These are phyloP conservation scores for Drosophila persimilis DNA, from an alignment of 1,140 invertebrate genomes.

Conservation along the genomic window DNA sequence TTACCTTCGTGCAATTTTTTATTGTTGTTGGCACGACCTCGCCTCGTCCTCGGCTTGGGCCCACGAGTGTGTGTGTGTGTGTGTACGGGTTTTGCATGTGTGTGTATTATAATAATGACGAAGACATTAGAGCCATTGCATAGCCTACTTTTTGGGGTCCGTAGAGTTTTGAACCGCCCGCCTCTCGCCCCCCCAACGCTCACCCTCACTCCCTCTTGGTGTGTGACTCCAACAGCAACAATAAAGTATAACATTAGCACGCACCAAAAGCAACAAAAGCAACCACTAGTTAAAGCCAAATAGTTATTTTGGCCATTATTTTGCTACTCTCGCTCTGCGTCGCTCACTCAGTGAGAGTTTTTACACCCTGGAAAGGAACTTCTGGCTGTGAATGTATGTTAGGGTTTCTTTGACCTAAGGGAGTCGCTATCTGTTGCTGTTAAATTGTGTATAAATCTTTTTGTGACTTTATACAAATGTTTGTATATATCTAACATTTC, in stretches of 20 bases:
- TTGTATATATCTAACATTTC: too few species aligned
- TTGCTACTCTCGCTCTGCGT: constrained; percentile 1
- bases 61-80: neutral
- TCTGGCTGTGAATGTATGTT: too few species aligned
- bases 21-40: constrained; percentile 58
- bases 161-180: constrained; percentile 21
- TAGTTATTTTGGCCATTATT: constrained; percentile 70
- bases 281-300: constrained; percentile 47
- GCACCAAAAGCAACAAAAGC: constrained; percentile 58
- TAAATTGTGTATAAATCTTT: too few species aligned
- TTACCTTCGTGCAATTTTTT: constrained; percentile 68
- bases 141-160: constrained; percentile 72
- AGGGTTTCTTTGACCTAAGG: too few species aligned
- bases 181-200: too few species aligned
- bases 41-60: constrained; percentile 49
- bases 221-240: constrained; percentile 34
- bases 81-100: constrained; percentile 4
- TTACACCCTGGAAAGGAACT: too few species aligned
- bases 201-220: neutral
- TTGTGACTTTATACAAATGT: too few species aligned
- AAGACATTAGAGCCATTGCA: constrained; percentile 76
- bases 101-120: constrained; percentile 67
- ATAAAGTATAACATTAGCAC: constrained; percentile 74
- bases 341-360: neutral
- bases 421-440: too few species aligned